Percentiles rank a stretch among this genome's conserved stretches.
phyloP scores from a whole-genome alignment of 2,797 vertebrate genomes.

The Spondyliosoma cantharus region DNA sequence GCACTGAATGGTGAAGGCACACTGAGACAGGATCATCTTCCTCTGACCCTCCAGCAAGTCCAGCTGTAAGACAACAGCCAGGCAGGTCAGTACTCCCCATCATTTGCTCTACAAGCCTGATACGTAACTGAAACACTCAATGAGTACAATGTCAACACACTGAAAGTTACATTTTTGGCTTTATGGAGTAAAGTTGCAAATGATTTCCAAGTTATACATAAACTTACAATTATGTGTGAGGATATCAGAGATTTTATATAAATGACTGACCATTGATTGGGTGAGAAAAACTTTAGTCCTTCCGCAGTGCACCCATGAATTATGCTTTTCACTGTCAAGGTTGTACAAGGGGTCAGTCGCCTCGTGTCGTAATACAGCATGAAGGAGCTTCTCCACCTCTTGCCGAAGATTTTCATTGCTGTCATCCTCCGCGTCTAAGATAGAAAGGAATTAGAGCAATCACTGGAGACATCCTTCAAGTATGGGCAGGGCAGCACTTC shows the following conservation, averaged over 20 bases:
- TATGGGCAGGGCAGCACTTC: neutral
- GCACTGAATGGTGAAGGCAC: slow-evolving; percentile 90
- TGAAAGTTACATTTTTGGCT: neutral
- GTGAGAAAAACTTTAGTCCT: slow-evolving; percentile 95
- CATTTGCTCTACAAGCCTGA: neutral
- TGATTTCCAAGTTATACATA: neutral
- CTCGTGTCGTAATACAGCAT: slow-evolving; percentile 50
- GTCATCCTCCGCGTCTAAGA: slow-evolving; percentile 69
- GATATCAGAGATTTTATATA: neutral
- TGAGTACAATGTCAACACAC: neutral
- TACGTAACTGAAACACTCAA: neutral
- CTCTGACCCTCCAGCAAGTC: slow-evolving; percentile 89
- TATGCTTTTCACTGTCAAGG: slow-evolving; percentile 50
- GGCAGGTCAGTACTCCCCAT: slow-evolving; percentile 27
- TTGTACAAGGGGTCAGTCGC: slow-evolving; percentile 21
- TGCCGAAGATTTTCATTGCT: slow-evolving; percentile 31
- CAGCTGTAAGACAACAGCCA: slow-evolving; percentile 82
- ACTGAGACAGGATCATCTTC: slow-evolving; percentile 80
- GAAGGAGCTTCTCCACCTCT: slow-evolving; percentile 83
- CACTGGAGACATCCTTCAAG: neutral
- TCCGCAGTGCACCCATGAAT: slow-evolving; percentile 86
- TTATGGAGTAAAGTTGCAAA: neutral
- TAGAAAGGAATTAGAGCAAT: slow-evolving; percentile 9
- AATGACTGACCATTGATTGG: slow-evolving; percentile 85
- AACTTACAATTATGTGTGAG: neutral